Evolutionary conservation across 2,113 vertebrate species (phyloP).

Genomic region (Ahaetulla prasina): DNA sequence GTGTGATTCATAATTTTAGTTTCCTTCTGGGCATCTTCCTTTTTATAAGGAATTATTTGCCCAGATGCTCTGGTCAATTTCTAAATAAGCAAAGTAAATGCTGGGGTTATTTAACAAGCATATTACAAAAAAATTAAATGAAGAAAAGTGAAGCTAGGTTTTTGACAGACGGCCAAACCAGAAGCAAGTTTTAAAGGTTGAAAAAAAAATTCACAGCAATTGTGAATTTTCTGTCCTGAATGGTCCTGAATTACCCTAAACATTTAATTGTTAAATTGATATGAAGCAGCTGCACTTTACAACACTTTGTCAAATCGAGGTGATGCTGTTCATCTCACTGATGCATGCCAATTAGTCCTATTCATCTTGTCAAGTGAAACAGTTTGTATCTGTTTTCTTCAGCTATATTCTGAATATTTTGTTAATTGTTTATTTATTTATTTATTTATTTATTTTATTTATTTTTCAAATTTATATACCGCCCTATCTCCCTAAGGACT

Average conservation of each 20-base stretch:
- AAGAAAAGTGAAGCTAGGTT: conserved; percentile 7
- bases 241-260: neutral
- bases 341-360: neutral
- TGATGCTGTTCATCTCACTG: neutral
- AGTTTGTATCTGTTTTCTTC: neutral
- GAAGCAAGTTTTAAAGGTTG: conserved; percentile 6
- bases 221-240: no score
- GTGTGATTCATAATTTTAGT: neutral
- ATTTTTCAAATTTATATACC: no score
- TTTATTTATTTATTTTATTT: no score
- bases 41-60: conserved; percentile 8
- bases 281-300: neutral
- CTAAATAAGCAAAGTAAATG: conserved; percentile 24
- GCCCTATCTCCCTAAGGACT: no score
- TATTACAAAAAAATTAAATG: conserved; percentile 20
- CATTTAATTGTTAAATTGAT: neutral
- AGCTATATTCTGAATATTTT: neutral
- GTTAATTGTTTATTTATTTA: no score
- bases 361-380: neutral
- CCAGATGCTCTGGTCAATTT: conserved; percentile 11
- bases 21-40: neutral
- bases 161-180: neutral
- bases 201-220: neutral
- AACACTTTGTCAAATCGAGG: neutral
- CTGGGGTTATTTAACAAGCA: conserved; percentile 7